Percentiles rank a stretch among this genome's conserved stretches.
phyloP scores from a whole-genome alignment of 2,113 vertebrate species.

The Chamaetylas fuelleborni region DNA sequence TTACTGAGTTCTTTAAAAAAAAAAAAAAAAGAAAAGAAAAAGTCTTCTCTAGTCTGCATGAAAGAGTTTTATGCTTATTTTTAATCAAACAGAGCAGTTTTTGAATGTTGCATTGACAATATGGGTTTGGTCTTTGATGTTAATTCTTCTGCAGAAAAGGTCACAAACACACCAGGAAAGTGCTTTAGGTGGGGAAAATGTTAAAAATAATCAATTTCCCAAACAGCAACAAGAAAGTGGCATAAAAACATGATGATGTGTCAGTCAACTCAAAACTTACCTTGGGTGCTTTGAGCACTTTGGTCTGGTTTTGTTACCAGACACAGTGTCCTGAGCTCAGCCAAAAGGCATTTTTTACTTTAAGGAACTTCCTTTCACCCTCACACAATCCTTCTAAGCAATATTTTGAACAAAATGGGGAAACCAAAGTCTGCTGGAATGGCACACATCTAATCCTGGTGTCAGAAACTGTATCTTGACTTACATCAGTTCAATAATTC shows the following conservation, averaged over 20 bases:
- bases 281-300: background rate
- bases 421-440: background rate
- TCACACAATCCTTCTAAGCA: background rate
- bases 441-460: background rate
- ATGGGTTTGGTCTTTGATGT: background rate
- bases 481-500: background rate
- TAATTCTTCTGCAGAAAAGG: background rate
- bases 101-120: background rate
- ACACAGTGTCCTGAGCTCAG: background rate
- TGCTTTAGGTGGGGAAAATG: background rate
- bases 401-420: background rate
- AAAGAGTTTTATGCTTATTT: slow-evolving; percentile 18
- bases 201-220: background rate
- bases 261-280: background rate
- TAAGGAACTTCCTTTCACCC: background rate
- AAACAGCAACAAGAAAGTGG: background rate
- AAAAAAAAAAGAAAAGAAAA: background rate
- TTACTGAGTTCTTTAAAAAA: background rate
- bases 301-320: background rate
- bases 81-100: slow-evolving; percentile 15
- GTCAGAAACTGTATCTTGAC: background rate
- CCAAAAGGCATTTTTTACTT: background rate
- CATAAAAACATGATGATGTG: background rate
- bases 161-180: background rate
- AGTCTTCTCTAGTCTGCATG: background rate